Evolutionary conservation across 1,140 invertebrate genomes (phyloP).

Genomic region (Camponotus pennsylvanicus): DNA sequence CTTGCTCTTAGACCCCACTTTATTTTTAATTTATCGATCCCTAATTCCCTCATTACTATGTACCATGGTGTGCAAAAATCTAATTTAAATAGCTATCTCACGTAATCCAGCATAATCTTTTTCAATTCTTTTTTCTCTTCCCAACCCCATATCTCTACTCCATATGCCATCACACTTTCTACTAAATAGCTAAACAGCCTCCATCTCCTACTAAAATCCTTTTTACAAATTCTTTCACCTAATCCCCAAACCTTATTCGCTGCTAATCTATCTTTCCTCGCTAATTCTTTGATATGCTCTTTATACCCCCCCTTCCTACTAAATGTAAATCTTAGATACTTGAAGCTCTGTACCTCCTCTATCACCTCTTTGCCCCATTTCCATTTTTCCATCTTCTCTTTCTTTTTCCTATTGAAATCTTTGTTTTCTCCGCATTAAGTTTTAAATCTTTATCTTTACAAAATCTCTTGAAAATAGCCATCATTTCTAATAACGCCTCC

Average conservation of each 20-base stretch:
- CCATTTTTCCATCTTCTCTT: background rate
- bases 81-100: slow-evolving; percentile 33
- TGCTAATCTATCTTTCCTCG: slow-evolving; percentile 9
- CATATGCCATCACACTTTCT: background rate
- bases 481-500: background rate
- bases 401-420: background rate
- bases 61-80: slow-evolving; percentile 38
- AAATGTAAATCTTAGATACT: slow-evolving; percentile 48
- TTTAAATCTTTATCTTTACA: background rate
- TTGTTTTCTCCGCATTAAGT: background rate
- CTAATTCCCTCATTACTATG: slow-evolving; percentile 4
- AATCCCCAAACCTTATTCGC: background rate
- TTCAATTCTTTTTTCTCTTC: background rate
- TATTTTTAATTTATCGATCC: background rate
- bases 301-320: slow-evolving; percentile 23
- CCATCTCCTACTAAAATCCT: background rate
- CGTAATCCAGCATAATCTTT: background rate
- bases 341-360: background rate
- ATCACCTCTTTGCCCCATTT: background rate
- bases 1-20: background rate
- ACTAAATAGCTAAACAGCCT: background rate
- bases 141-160: background rate
- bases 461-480: background rate
- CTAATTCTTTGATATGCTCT: slow-evolving; percentile 43
- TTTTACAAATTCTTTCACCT: background rate